Conservation (phyloP, 2,797 vertebrate species). For the Brachyrhaphis roseni region DNA sequence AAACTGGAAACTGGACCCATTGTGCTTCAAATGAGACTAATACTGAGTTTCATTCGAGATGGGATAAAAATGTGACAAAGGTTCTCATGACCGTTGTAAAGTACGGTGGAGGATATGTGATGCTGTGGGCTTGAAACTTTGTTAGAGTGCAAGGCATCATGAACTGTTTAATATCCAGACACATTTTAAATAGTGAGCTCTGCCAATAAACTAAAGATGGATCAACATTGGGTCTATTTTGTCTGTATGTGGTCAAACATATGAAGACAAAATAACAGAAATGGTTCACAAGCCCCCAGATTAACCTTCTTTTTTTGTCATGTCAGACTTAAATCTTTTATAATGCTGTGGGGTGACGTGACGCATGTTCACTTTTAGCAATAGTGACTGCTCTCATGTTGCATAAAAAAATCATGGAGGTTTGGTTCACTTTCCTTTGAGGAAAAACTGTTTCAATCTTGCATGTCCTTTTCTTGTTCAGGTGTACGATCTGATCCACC, state of each 20-base stretch:
- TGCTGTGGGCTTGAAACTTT: not conserved
- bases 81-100: not conserved
- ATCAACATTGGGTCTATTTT: not conserved
- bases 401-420: not conserved
- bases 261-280: not conserved
- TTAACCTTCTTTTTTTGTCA: not conserved
- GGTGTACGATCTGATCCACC: constrained; percentile 91
- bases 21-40: not conserved
- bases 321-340: not conserved
- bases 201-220: not conserved
- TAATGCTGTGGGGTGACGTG: not conserved
- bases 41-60: not conserved
- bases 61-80: not conserved
- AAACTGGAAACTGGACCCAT: not conserved
- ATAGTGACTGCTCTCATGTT: not conserved
- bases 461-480: constrained; percentile 43
- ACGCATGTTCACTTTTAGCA: not conserved
- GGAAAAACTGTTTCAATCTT: not conserved
- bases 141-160: not conserved
- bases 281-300: not conserved
- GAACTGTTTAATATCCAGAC: not conserved
- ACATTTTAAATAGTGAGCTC: not conserved
- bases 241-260: not conserved
- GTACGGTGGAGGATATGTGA: not conserved
- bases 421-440: not conserved